A percentile compares a stretch with the other conserved stretches of the same genome.
Evolutionary conservation across 2,113 vertebrate genomes (phyloP).

Genomic region (Phycodurus eques): DNA sequence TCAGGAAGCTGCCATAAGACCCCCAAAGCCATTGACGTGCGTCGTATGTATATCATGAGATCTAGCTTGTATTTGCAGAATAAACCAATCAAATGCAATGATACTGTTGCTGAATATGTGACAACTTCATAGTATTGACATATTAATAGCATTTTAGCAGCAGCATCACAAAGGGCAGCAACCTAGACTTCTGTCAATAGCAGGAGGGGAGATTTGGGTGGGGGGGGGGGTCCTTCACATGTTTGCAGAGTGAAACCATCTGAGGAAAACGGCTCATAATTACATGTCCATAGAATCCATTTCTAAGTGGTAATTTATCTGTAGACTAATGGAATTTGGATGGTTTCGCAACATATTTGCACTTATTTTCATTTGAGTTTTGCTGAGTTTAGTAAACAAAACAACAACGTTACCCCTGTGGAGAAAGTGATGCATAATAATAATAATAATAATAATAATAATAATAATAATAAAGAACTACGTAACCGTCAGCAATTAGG

Average conservation of each 20-base stretch:
- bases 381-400: neutral
- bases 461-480: neutral
- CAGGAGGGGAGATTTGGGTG: neutral
- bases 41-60: neutral
- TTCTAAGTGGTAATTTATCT: neutral
- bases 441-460: neutral
- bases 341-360: neutral
- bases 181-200: neutral
- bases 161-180: neutral
- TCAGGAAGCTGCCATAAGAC: neutral
- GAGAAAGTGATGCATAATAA: neutral
- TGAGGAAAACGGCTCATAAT: neutral
- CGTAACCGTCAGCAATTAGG: no score
- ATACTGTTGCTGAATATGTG: neutral
- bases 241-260: neutral
- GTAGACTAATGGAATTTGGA: neutral
- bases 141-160: neutral
- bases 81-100: neutral
- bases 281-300: neutral
- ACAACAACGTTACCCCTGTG: neutral
- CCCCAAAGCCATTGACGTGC: neutral
- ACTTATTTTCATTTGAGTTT: neutral
- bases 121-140: neutral
- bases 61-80: neutral
- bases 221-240: neutral